These are phyloP conservation scores for Alloplasta piceator DNA, from an alignment of 2,888 invertebrate species.

Conservation along the genomic window DNA sequence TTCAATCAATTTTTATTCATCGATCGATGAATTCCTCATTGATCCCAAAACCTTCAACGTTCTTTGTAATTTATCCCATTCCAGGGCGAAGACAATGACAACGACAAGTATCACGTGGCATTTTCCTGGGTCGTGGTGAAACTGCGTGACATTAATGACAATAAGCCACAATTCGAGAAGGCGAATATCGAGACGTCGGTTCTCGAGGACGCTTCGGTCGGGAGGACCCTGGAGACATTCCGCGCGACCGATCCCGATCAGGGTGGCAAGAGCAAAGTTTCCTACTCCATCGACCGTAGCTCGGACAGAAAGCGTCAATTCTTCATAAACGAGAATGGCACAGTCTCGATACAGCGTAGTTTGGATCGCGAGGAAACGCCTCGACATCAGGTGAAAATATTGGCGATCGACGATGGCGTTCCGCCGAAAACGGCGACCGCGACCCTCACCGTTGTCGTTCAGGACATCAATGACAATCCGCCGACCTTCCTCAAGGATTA, in stretches of 20 bases:
- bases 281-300: constrained; percentile 95
- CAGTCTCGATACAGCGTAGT: constrained; percentile 96
- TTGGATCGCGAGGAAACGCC: constrained; percentile 98
- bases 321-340: constrained; percentile 96
- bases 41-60: neutral
- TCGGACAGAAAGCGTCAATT: constrained; percentile 97
- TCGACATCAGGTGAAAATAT: constrained; percentile 96
- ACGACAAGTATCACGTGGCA: constrained; percentile 98
- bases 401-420: constrained; percentile 97
- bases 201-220: constrained; percentile 95
- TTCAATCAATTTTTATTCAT: too few species aligned
- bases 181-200: constrained; percentile 97
- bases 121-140: constrained; percentile 98
- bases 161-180: constrained; percentile 96
- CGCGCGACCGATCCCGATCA: constrained; percentile 98
- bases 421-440: constrained; percentile 97
- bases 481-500: constrained; percentile 97
- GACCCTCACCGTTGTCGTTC: constrained; percentile 96
- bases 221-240: constrained; percentile 96
- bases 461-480: constrained; percentile 97
- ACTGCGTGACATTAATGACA: constrained; percentile 97
- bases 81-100: constrained; percentile 95
- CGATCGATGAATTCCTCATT: too few species aligned
- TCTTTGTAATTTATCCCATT: constrained; percentile 39
- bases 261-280: constrained; percentile 95